A percentile compares a stretch with the other conserved stretches of the same genome.
These are phyloP conservation scores for Oreocharis arfaki DNA, from an alignment of 2,113 vertebrate genomes.

Conservation along the genomic window DNA sequence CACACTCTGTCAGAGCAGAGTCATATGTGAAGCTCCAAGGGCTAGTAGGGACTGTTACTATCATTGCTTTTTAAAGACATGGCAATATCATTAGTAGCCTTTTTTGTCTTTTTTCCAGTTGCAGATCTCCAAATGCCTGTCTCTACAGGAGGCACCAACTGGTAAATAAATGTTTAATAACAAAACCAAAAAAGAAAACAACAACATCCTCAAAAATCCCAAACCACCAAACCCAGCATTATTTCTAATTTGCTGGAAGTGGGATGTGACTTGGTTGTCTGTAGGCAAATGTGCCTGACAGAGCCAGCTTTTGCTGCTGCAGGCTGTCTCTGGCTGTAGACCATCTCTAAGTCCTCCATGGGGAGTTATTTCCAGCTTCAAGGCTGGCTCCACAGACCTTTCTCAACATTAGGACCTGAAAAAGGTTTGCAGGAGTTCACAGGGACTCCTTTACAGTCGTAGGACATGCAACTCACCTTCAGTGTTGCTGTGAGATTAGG, in stretches of 20 bases:
- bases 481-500: background rate
- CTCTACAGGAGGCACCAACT: background rate
- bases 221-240: background rate
- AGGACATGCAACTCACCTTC: background rate
- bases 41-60: background rate
- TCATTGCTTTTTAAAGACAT: constrained; percentile 15
- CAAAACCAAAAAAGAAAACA: background rate
- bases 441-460: background rate
- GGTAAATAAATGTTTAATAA: background rate
- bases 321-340: background rate
- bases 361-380: background rate
- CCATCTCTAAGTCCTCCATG: background rate
- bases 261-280: background rate
- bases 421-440: background rate
- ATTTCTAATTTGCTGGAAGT: background rate
- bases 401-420: background rate
- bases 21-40: background rate
- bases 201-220: background rate
- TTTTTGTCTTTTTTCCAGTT: background rate
- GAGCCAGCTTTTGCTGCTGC: background rate
- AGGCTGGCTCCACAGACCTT: background rate
- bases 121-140: background rate
- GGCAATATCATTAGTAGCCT: background rate
- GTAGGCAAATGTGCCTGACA: background rate
- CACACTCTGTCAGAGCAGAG: background rate